Evolutionary conservation across 1,140 invertebrate genomes (phyloP), one percentile per base, ranked within the genome.

Genomic region (Delia radicum): DNA sequence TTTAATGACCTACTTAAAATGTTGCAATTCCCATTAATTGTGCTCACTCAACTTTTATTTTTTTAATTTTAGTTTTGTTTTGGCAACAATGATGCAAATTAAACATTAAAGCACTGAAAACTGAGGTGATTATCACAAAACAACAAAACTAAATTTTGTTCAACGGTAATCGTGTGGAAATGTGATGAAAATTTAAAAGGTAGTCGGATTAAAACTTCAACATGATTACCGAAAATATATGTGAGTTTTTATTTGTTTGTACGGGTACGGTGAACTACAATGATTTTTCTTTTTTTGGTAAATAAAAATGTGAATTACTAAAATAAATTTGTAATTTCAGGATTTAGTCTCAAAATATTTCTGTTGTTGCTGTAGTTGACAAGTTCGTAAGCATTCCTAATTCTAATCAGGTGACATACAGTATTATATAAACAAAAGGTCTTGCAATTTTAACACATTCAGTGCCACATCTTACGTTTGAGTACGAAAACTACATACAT

Each of bases 31-130:
- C 48, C 48, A 55, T 55, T 55, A 55, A 55, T 24, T 21, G 48
- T 55, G 48, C 24, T 55, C 24, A 55, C 21, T 21, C 18, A 55
- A 55, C 48, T 55, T 55, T 55, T 21, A n/a, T 24, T 55, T 21
- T 21, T 55, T 37, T 37, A 21, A 18, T 33, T 7, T 33, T 69
- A 33, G 5, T n/a, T 69, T n/a, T 24, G 10, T 63, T 10, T 33
- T 69, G 65, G 29, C 65, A 69, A 69, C 65, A 69, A 69, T 69
- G 29, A 69, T 69, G 65, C 29, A 69, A 69, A 69, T 69, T 69
- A 69, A 31, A 69, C 29, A 69, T 69, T 69, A 37, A 55, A 69
- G 29, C 31, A 33, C n/a, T 12, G 21, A 69, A 69, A 69, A 18
- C 65, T 69, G 29, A 69, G 65, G 65, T 69, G 65, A 69, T 69